Evolutionary conservation across 2,888 invertebrate species (phyloP).

Genomic region (Melangyna quadrimaculata): DNA sequence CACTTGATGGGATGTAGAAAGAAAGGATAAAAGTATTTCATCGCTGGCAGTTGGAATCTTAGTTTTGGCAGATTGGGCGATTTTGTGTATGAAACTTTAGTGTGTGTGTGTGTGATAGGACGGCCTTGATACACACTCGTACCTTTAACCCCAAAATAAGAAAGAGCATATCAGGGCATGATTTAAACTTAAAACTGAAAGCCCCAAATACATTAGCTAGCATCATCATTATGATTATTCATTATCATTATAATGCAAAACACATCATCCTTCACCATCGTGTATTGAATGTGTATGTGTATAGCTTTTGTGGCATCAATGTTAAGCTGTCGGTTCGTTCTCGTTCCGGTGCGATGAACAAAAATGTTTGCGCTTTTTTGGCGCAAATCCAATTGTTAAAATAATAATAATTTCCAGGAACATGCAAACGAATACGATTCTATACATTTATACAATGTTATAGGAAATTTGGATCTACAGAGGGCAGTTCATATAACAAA

Average conservation of each 20-base stretch:
- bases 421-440: constrained; percentile 11
- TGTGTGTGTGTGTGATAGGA: not conserved
- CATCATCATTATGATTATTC: constrained; percentile 19
- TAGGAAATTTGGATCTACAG: not conserved
- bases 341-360: constrained; percentile 63
- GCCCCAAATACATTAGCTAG: constrained; percentile 32
- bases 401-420: constrained; percentile 60
- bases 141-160: not conserved
- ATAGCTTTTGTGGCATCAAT: constrained; percentile 19
- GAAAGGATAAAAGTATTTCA: not conserved
- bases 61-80: constrained; percentile 22
- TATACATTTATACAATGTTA: not conserved
- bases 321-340: constrained; percentile 23
- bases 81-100: not conserved
- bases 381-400: constrained; percentile 69
- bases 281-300: not conserved
- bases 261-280: not conserved
- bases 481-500: not conserved
- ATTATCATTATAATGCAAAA: constrained; percentile 15
- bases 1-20: constrained; percentile 19
- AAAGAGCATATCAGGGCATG: not conserved
- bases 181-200: not conserved
- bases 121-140: not conserved
- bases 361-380: constrained; percentile 53
- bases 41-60: constrained; percentile 16